Base-by-base conservation (phyloP, 2,797 vertebrate genomes). In the Podarcis lilfordi region DNA sequence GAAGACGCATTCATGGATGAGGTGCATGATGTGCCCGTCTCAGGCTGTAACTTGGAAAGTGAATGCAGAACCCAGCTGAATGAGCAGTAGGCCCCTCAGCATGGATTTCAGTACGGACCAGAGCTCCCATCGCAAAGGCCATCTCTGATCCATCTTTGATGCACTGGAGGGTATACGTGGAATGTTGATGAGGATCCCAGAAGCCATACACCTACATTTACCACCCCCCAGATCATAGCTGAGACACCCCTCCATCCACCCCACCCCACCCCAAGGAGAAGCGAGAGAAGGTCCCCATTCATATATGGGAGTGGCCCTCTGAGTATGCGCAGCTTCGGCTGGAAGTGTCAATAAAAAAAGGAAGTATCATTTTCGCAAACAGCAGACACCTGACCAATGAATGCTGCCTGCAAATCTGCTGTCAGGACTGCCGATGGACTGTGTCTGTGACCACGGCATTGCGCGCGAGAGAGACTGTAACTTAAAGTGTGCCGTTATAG, bases 1-100 rank as follows among this genome's bases (percentile, higher is more conserved):
- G 98, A 98, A 79, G 96, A 97, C 1, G 11, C 80, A 80, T 98
- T 98, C 94, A 98, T 98, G 93, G 94, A 97, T 8, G 98, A 98
- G 97, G 98, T 98, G 40, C 97, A 98, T 82, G 95, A 97, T 0
- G 96, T 98, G 68, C 95, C 97, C 0, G 92, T 98, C 79, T 98
- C 98, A 0, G 94, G 94, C 83, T 95, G 89, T 75, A 98, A 98
- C 78, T 94, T 98, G 90, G 96, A 98, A 89, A 97, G 95, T 82
- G 97, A 96, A 89, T 97, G 96, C 0, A 96, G 96, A 89, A 96
- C 96, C 91, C 97, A 98, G 94, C 91, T 98, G 21, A 84, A 94
- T 71, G 97, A 93, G 92, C 97, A 98, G 96, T 95, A 94, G 8
- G 95, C 94, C 86, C 95, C 97, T 2, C 93, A 85, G 6, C 97